Conservation (phyloP, 2,113 vertebrate species). For the Malurus elegans region DNA sequence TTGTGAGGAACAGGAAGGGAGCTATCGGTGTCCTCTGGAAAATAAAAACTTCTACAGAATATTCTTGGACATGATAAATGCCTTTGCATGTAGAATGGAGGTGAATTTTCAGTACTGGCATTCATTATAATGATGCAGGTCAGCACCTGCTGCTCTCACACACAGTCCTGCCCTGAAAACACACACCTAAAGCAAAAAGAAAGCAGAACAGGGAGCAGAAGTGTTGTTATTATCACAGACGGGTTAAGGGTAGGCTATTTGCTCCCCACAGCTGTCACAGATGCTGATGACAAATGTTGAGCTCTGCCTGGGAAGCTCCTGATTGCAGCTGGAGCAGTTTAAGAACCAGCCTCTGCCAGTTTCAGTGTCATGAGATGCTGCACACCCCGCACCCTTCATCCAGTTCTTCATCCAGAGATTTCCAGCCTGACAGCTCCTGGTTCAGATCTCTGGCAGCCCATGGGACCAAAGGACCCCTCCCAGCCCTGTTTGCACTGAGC, state of each 20-base stretch:
- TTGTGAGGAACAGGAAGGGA: neutral
- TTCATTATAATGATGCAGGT: neutral
- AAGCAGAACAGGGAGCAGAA: neutral
- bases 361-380: neutral
- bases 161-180: neutral
- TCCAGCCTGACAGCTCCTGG: neutral
- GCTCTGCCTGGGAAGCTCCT: neutral
- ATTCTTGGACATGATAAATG: neutral
- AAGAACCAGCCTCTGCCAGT: neutral
- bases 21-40: neutral
- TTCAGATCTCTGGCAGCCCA: neutral
- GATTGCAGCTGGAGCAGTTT: neutral
- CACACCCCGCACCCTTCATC: neutral
- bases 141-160: neutral
- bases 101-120: neutral
- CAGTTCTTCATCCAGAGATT: neutral
- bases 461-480: neutral
- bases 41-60: neutral
- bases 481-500: neutral
- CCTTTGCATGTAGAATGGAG: neutral
- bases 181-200: neutral
- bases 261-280: neutral
- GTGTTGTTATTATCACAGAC: neutral
- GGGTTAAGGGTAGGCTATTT: neutral
- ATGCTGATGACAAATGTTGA: neutral